Percentiles rank a stretch among this genome's conserved stretches.
Evolutionary conservation across 2,888 invertebrate species (phyloP).

Genomic region (Mythimna vitellina): DNA sequence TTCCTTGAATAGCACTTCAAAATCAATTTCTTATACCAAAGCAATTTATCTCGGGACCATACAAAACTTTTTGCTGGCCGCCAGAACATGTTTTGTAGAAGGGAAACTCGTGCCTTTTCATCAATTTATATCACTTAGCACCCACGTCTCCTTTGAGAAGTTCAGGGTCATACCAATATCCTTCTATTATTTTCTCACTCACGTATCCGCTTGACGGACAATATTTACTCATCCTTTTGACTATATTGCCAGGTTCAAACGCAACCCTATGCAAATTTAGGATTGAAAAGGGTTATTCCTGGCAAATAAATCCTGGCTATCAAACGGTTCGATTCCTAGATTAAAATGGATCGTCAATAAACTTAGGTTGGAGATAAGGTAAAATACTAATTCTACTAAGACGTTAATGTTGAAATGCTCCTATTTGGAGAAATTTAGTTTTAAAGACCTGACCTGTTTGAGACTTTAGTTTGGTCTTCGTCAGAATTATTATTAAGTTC

Average conservation of each 20-base stretch:
- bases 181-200: conserved; percentile 38
- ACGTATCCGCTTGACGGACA: conserved; percentile 28
- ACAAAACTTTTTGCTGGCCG: conserved; percentile 15
- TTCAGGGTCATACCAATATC: conserved; percentile 26
- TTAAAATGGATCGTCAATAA: conserved; percentile 50
- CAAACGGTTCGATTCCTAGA: conserved; percentile 49
- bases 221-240: conserved; percentile 52
- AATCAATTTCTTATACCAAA: conserved; percentile 11
- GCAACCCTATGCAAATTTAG: conserved; percentile 59
- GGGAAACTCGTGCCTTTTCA: conserved; percentile 9
- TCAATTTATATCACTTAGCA: conserved; percentile 44
- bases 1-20: conserved; percentile 6
- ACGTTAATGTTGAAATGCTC: not conserved
- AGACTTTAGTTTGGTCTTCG: no score
- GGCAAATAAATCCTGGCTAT: conserved; percentile 48
- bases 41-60: conserved; percentile 15
- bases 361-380: not conserved
- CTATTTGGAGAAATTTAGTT: not conserved
- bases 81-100: conserved; percentile 14
- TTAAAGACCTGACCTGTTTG: no score
- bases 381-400: not conserved
- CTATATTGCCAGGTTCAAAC: conserved; percentile 54
- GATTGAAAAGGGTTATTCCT: conserved; percentile 57
- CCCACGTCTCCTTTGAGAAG: conserved; percentile 18
- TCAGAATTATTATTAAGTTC: no score